Evolutionary conservation across 2,888 invertebrate species (phyloP).

Genomic region (Entomobrya multifasciata): DNA sequence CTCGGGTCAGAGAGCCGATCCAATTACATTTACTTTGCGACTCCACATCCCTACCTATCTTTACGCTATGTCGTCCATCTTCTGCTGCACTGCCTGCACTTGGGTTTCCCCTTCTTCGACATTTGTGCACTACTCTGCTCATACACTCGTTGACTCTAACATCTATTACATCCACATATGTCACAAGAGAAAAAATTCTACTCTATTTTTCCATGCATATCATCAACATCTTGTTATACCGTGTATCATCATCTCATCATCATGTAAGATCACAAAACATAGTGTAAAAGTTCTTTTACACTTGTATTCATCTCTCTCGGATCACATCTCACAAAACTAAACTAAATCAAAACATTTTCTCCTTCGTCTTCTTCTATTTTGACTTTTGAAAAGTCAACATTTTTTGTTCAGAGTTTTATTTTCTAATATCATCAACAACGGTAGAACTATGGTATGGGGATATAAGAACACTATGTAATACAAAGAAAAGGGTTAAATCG

Average conservation of each 20-base stretch:
- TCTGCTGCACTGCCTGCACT: background rate
- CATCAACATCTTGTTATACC: slow-evolving; percentile 43
- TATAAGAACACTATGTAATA: too few species aligned
- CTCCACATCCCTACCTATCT: background rate
- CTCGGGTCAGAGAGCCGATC: slow-evolving; percentile 66
- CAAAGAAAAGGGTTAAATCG: too few species aligned
- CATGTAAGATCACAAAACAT: slow-evolving; percentile 8
- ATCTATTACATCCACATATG: slow-evolving; percentile 51
- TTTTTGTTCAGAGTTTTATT: background rate
- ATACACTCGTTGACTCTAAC: background rate
- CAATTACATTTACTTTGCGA: slow-evolving; percentile 43
- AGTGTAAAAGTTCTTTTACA: slow-evolving; percentile 54
- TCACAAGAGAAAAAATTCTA: background rate
- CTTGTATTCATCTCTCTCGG: slow-evolving; percentile 36
- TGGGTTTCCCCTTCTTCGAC: background rate
- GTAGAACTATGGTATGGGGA: background rate
- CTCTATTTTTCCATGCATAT: slow-evolving; percentile 42
- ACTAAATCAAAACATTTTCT: background rate
- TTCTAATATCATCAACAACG: background rate
- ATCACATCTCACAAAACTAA: slow-evolving; percentile 15
- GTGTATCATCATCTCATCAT: background rate
- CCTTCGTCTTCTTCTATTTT: background rate
- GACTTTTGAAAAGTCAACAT: background rate
- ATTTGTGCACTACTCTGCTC: background rate
- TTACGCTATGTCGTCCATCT: background rate